Conservation (phyloP, 2,888 invertebrate species). For the Eristalis pertinax region DNA sequence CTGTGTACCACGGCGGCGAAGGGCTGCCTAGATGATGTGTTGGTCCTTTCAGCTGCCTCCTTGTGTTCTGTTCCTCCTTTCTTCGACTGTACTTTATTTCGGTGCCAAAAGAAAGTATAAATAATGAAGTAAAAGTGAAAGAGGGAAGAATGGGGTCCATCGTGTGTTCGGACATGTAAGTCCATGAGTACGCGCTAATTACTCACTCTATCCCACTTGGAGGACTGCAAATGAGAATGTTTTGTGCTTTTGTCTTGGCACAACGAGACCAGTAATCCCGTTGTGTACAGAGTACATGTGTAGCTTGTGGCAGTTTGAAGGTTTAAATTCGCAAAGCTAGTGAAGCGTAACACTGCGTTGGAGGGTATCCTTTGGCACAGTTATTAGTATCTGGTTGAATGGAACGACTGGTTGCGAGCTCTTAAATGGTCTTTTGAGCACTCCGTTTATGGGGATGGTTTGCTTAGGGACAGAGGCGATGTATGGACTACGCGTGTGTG, state of each 20-base stretch:
- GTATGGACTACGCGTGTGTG: neutral
- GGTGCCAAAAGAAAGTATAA: constrained; percentile 26
- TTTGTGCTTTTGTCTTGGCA: constrained; percentile 28
- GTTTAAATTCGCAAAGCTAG: neutral
- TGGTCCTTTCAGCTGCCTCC: constrained; percentile 17
- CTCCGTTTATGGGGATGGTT: neutral
- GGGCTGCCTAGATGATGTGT: constrained; percentile 25
- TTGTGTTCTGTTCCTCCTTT: neutral
- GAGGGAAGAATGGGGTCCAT: neutral
- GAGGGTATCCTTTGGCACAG: constrained; percentile 4
- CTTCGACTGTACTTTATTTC: constrained; percentile 10
- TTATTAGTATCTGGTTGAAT: neutral
- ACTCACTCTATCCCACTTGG: constrained; percentile 12
- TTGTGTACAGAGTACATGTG: constrained; percentile 8
- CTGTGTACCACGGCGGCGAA: neutral
- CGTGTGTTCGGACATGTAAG: constrained; percentile 7
- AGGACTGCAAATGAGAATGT: constrained; percentile 25
- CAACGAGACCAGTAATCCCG: constrained; percentile 17
- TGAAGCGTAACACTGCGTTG: constrained; percentile 3
- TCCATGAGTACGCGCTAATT: constrained; percentile 38
- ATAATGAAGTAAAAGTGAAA: constrained; percentile 6
- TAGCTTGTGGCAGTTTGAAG: neutral
- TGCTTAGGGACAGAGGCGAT: neutral
- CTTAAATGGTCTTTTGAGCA: neutral
- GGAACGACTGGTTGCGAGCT: neutral